Evolutionary conservation across 2,888 invertebrate genomes (phyloP).

Genomic region (Pelosia muscerda): DNA sequence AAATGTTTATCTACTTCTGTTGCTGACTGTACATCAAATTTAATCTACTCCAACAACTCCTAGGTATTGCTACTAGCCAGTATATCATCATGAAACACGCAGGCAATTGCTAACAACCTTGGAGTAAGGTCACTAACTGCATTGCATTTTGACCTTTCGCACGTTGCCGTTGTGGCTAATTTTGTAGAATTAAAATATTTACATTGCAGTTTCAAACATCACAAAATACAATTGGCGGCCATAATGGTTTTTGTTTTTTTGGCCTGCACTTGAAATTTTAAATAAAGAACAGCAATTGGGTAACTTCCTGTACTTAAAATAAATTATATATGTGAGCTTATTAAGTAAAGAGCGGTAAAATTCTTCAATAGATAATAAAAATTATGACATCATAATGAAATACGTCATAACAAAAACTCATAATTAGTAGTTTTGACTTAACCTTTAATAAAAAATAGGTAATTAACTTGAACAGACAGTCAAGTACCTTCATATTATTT

Average conservation of each 20-base stretch:
- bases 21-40: neutral
- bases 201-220: constrained; percentile 11
- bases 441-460: no score
- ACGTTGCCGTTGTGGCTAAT: constrained; percentile 5
- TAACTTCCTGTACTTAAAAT: no score
- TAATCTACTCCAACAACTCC: neutral
- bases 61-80: neutral
- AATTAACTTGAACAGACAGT: no score
- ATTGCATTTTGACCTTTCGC: constrained; percentile 20
- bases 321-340: no score
- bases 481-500: no score
- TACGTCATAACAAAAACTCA: no score
- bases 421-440: no score
- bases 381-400: no score
- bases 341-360: no score
- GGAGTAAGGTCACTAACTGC: constrained; percentile 17
- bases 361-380: no score
- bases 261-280: neutral
- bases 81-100: neutral
- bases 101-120: constrained; percentile 11
- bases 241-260: neutral
- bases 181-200: constrained; percentile 14
- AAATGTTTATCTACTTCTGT: neutral
- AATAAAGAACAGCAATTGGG: neutral
- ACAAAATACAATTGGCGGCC: neutral